Evolutionary conservation across 1,140 invertebrate species (phyloP), one percentile per base, ranked within the genome.

Genomic region (Stenopsyche tienmushanensis): DNA sequence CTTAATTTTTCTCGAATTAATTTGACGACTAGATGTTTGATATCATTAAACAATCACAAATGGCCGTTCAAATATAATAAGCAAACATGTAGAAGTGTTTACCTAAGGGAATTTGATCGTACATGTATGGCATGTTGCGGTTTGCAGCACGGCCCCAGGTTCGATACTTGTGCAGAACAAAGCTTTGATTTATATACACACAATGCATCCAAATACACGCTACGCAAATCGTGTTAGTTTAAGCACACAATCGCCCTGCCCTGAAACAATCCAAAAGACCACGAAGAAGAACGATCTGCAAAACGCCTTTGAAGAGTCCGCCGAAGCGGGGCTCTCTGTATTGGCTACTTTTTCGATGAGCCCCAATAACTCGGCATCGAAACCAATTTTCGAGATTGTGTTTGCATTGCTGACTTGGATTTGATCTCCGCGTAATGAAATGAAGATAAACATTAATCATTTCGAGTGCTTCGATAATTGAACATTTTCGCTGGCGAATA

Each of bases 401-500:
- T 60, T 60, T 60, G 42, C 58, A 23, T 60, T 60, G 17, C 58
- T 23, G 58, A 60, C 58, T 60, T 45, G 42, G 44, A 60, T 60
- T 60, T 60, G 58, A 60, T 45, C 39, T 60, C 26, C 41, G 25
- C 58, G 45, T 60, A 60, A 60, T 60, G 41, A 60, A 60, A 60
- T 44, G 21, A 18, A 17, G 25, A 54, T 54, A 54, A 54, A 54
- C 52, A 54, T 54, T 54, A 54, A 54, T 54, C 52, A 54, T 34
- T 34, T 54, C 39, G 52, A 54, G 52, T 54, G 52, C 41, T 18
- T 25, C 17, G 21, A 20, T 42, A 59, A 42, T 42, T 45, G 25
- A 44, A 15, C 55, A 42, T 42, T 21, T n/a, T n/a, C n/a, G 41
- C 3, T n/a, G 41, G 41, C 18, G 3, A 8, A 13, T 39, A 13